A percentile compares a stretch with the other conserved stretches of the same genome.
phyloP scores from a whole-genome alignment of 2,797 vertebrate genomes.

The Columba guinea region DNA sequence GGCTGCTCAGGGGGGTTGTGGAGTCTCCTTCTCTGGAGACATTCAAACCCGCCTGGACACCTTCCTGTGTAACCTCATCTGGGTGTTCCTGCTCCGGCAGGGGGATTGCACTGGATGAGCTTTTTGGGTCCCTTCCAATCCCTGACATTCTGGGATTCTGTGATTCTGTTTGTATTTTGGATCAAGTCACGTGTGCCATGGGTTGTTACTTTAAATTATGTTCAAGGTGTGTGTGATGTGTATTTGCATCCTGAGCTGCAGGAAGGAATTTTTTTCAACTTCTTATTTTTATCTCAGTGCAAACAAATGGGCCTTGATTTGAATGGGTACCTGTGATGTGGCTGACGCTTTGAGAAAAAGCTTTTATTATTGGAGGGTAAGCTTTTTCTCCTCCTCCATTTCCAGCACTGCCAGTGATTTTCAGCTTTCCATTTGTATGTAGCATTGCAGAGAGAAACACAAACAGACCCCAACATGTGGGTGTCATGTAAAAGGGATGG shows the following conservation, averaged over 20 bases:
- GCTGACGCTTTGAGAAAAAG: not conserved
- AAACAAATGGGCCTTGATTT: not conserved
- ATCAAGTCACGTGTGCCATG: not conserved
- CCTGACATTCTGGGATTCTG: too few species aligned
- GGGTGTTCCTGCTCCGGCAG: too few species aligned
- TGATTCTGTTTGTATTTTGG: not conserved
- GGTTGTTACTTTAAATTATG: not conserved
- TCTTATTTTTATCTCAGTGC: not conserved
- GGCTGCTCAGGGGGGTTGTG: too few species aligned
- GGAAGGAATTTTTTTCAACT: not conserved
- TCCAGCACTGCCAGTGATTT: not conserved
- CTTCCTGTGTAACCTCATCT: too few species aligned
- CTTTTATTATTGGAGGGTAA: not conserved
- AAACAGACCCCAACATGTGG: rapidly evolving
- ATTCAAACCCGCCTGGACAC: too few species aligned
- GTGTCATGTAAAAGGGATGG: not conserved
- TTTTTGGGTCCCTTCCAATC: too few species aligned
- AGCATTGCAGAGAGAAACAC: not conserved
- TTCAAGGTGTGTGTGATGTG: not conserved
- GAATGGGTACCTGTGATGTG: not conserved
- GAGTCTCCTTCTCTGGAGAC: too few species aligned
- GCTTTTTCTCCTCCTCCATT: not conserved
- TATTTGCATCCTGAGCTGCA: not conserved
- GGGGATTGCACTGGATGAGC: too few species aligned
- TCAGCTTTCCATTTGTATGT: not conserved